phyloP scores from a whole-genome alignment of 2,888 invertebrate species.

The Chromoteleia sp. region DNA sequence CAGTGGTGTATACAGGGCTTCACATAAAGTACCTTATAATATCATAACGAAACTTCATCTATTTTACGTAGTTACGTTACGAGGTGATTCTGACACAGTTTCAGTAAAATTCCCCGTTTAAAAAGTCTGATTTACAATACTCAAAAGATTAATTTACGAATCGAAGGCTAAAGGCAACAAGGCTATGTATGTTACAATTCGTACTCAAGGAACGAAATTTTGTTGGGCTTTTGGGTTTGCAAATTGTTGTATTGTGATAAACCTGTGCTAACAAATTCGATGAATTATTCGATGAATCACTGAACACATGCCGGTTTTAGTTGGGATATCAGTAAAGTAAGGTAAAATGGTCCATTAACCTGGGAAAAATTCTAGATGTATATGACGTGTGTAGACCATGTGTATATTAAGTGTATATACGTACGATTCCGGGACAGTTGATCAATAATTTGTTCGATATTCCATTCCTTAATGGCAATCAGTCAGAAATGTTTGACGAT shows the following conservation, averaged over 20 bases:
- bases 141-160: conserved; percentile 59
- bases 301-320: conserved; percentile 49
- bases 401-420: conserved; percentile 12
- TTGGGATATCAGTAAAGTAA: conserved; percentile 44
- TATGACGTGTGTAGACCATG: conserved; percentile 28
- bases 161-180: conserved; percentile 14
- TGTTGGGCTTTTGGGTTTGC: conserved; percentile 35
- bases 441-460: not conserved
- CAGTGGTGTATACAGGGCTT: conserved; percentile 80
- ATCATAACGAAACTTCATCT: conserved; percentile 68
- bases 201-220: conserved; percentile 26
- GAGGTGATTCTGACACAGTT: conserved; percentile 50
- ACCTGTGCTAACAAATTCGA: conserved; percentile 31
- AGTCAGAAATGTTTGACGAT: not conserved
- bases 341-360: conserved; percentile 47
- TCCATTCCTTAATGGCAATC: no score
- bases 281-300: conserved; percentile 36
- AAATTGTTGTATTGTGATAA: conserved; percentile 45
- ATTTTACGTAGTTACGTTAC: conserved; percentile 60
- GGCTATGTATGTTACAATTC: conserved; percentile 45
- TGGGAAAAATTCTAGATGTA: conserved; percentile 36
- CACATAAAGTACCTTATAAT: conserved; percentile 82
- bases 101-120: conserved; percentile 55
- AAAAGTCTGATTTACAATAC: conserved; percentile 74
- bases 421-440: not conserved